These are phyloP conservation scores for Trichonephila clavipes DNA, from an alignment of 1,140 invertebrate species.

Conservation along the genomic window DNA sequence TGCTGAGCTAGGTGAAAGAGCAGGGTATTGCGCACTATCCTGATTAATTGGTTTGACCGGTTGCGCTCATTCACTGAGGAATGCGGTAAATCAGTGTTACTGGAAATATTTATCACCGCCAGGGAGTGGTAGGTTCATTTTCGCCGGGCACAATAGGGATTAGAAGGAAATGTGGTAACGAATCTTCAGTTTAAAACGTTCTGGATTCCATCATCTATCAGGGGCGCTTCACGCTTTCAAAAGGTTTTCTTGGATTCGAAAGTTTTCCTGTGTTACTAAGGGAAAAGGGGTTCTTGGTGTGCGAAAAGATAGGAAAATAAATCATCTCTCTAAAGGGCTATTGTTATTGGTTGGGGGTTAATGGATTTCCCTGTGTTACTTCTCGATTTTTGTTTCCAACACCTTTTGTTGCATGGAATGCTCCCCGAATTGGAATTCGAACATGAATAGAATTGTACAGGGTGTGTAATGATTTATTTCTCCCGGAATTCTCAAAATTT, in stretches of 20 bases:
- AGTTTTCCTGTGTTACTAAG: neutral
- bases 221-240: neutral
- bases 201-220: neutral
- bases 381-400: too few species aligned
- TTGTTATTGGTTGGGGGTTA: too few species aligned
- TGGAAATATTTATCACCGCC: constrained; percentile 28
- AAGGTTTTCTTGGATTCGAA: neutral
- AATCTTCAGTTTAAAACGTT: neutral
- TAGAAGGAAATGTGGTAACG: neutral
- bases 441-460: too few species aligned
- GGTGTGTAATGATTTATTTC: too few species aligned
- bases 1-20: constrained; percentile 42
- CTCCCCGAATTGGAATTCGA: too few species aligned
- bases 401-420: too few species aligned
- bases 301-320: neutral
- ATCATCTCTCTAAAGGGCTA: neutral
- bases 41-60: constrained; percentile 41
- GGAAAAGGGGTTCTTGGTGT: neutral
- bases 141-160: neutral
- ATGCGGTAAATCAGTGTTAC: constrained; percentile 40
- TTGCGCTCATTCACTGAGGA: neutral
- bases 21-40: constrained; percentile 6
- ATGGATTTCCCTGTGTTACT: too few species aligned
- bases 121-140: neutral
- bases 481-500: too few species aligned